A percentile compares a stretch with the other conserved stretches of the same genome.
These are phyloP conservation scores for Sarotherodon lohbergeri DNA, from an alignment of 2,113 vertebrate species.

Conservation along the genomic window DNA sequence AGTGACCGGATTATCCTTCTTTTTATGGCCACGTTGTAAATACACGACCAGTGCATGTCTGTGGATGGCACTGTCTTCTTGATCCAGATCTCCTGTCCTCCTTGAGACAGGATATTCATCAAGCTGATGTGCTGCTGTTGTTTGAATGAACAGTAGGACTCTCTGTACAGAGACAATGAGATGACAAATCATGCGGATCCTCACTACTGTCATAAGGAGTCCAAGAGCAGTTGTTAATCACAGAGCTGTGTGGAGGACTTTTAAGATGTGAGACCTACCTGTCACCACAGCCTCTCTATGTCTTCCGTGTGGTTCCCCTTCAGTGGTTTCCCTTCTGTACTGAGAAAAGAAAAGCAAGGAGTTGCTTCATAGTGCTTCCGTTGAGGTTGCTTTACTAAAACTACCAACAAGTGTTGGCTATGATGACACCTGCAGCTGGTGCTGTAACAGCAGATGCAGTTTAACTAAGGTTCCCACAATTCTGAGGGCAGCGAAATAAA, in stretches of 20 bases:
- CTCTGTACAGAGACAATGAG: background rate
- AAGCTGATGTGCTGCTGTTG: background rate
- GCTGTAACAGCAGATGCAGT: background rate
- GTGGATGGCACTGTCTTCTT: background rate
- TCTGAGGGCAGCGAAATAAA: background rate
- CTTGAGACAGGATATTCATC: slow-evolving; percentile 12
- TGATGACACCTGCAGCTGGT: background rate
- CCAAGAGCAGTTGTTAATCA: background rate
- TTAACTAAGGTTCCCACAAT: background rate
- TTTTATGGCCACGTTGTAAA: background rate
- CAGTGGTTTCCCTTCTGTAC: background rate
- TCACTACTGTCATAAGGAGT: background rate
- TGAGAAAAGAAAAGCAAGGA: background rate
- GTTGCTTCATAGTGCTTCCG: background rate
- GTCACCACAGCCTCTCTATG: background rate
- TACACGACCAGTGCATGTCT: background rate
- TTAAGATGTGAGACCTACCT: background rate
- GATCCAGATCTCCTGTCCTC: background rate
- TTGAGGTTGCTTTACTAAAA: background rate
- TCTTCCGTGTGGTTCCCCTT: background rate
- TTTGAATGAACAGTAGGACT: background rate
- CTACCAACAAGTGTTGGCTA: background rate
- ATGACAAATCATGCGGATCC: background rate
- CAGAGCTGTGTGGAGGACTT: background rate
- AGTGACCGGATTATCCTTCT: background rate